These are phyloP conservation scores for Phragmatobia fuliginosa DNA, from an alignment of 2,888 invertebrate species.

Conservation along the genomic window DNA sequence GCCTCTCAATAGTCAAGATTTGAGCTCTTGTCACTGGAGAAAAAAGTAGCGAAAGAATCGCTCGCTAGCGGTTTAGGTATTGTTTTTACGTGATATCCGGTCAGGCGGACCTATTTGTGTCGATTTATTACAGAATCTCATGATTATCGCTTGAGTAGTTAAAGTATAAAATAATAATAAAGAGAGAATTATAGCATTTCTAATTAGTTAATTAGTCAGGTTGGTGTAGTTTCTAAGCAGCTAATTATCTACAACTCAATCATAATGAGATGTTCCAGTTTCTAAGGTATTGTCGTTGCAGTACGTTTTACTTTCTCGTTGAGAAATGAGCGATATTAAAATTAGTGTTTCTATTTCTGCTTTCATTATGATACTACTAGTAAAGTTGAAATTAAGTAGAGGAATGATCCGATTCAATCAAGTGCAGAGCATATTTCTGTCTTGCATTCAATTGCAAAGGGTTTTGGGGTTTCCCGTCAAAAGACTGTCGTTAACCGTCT, in stretches of 20 bases:
- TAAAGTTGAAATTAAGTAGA: too few species aligned
- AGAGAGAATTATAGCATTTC: neutral
- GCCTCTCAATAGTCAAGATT: too few species aligned
- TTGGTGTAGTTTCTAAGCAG: conserved; percentile 6
- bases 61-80: neutral
- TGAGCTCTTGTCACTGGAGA: neutral
- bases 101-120: neutral
- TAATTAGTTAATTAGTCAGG: conserved; percentile 6
- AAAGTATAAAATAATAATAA: neutral
- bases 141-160: neutral
- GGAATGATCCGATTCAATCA: too few species aligned
- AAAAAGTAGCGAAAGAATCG: too few species aligned
- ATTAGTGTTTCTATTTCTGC: neutral
- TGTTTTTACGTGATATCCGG: too few species aligned
- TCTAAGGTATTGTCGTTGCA: conserved; percentile 9
- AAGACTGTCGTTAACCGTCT: neutral
- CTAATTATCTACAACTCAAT: conserved; percentile 19
- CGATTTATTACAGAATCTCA: neutral
- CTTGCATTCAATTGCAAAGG: neutral
- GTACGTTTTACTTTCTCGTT: conserved; percentile 12
- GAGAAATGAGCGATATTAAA: neutral
- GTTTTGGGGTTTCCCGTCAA: neutral
- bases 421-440: neutral
- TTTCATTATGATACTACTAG: too few species aligned
- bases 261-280: conserved; percentile 19